Base-by-base conservation (phyloP, 2,797 vertebrate genomes). In the Molossus alvarezi region DNA sequence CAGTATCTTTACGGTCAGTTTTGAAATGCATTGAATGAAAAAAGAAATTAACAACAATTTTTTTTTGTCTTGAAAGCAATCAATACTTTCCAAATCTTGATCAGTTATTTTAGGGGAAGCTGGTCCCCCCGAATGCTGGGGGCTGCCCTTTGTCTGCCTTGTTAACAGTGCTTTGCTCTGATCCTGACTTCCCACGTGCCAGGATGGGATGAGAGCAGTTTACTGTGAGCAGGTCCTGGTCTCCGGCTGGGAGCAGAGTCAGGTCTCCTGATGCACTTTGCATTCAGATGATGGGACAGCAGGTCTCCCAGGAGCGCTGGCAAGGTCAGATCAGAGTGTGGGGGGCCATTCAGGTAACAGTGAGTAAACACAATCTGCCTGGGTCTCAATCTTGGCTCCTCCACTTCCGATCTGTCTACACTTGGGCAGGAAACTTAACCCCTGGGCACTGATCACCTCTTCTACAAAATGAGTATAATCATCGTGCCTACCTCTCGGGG, bases 21-120 rank as follows among this genome's bases (percentile, higher is more conserved):
- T 94, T 79, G 37, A 81, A 90, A 73, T 84, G 8, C 13, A 53
- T 27, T 65, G n/a, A 75, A 83, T 89, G 57, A 64, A 41, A 85
- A 85, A 84, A 85, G 41, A 82, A 86, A 60, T 5, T 67, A n/a
- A 23, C 69, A 25, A 8, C 53, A 48, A 5, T 37, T 60, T 55
- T 55, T 58, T 25, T 80, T 79, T 86, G 29, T 76, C 73, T 82
- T 73, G 18, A 88, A 67, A 95, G 53, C 15, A 37, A 67, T 92
- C 12, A 69, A 14, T 33, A 76, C 55, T 85, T 69, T 33, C 60
- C 21, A 11, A 82, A 75, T 14, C 17, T 64, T 55, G 83, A 45
- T 73, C 2, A 37, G 20, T 62, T 48, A 21, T 80, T 60, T 91
- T 71, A 75, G 48, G 83, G 84, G 80, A 57, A 60, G 29, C 29